Evolutionary conservation across 2,113 vertebrate genomes (phyloP).

Genomic region (Chloropsis cyanopogon): DNA sequence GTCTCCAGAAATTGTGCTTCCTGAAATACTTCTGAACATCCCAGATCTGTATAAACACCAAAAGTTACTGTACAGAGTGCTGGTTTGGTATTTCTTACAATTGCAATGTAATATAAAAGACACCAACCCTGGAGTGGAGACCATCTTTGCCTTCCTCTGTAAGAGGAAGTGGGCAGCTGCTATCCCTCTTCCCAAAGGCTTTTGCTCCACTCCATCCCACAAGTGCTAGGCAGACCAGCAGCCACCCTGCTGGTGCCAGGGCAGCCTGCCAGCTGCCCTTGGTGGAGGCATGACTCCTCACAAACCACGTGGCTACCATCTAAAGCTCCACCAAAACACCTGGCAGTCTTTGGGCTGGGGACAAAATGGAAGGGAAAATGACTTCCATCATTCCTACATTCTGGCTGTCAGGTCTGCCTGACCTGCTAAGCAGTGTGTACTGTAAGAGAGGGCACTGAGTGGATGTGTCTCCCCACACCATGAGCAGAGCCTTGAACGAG

Average conservation of each 20-base stretch:
- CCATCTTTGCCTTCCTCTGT: neutral
- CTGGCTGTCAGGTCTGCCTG: neutral
- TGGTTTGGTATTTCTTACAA: neutral
- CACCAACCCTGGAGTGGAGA: neutral
- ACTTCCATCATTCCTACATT: neutral
- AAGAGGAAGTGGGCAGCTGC: neutral
- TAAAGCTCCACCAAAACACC: neutral
- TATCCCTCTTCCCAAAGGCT: neutral
- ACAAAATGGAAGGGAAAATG: neutral
- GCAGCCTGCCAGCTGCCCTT: neutral
- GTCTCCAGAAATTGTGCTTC: neutral
- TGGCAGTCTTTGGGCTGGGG: neutral
- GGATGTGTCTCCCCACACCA: neutral
- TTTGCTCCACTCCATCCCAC: accelerated
- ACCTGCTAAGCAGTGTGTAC: neutral
- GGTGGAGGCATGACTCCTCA: neutral
- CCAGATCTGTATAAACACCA: neutral
- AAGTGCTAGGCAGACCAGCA: neutral
- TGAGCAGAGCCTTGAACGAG: neutral
- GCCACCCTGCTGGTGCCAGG: neutral
- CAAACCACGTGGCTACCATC: neutral
- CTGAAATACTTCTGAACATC: neutral
- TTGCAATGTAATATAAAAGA: neutral
- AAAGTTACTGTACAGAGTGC: neutral
- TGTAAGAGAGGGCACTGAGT: neutral